Evolutionary conservation across 2,113 vertebrate species (phyloP).

Genomic region (Oriolus oriolus): DNA sequence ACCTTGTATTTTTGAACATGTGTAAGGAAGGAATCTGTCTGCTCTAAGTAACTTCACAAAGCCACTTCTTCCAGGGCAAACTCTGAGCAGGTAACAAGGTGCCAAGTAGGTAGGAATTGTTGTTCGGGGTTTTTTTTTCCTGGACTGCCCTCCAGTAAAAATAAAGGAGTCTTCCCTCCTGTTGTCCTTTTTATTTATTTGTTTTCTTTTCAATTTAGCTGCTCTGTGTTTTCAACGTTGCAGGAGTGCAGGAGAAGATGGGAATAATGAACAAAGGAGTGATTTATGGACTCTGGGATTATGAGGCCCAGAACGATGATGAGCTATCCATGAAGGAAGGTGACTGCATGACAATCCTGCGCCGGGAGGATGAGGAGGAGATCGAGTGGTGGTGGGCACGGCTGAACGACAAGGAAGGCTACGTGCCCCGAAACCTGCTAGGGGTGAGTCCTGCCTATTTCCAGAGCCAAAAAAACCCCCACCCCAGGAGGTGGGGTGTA

Average conservation of each 20-base stretch:
- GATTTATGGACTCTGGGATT: constrained; percentile 94
- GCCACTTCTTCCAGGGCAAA: not conserved
- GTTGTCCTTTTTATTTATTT: not conserved
- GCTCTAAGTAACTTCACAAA: not conserved
- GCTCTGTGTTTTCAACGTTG: not conserved
- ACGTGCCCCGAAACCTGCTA: constrained; percentile 91
- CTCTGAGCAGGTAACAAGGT: not conserved
- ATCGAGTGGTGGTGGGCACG: constrained; percentile 97
- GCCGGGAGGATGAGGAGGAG: constrained; percentile 90
- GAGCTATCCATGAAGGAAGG: constrained; percentile 87
- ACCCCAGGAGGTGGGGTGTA: too few relatives aligned
- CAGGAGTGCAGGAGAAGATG: constrained; percentile 99
- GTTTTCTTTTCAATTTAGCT: not conserved
- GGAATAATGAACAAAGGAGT: constrained; percentile 98
- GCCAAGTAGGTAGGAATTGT: not conserved
- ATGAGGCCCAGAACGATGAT: constrained; percentile 79
- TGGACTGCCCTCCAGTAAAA: not conserved
- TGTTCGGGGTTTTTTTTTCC: too few relatives aligned
- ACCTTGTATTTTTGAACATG: accelerated
- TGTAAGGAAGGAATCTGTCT: not conserved
- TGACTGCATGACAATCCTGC: constrained; percentile 90
- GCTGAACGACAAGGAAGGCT: constrained; percentile 83
- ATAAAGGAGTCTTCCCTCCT: not conserved
- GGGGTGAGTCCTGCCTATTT: constrained; percentile 79
- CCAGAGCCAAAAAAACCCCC: not conserved